phyloP scores from a whole-genome alignment of 2,113 vertebrate genomes.

The Junco hyemalis region DNA sequence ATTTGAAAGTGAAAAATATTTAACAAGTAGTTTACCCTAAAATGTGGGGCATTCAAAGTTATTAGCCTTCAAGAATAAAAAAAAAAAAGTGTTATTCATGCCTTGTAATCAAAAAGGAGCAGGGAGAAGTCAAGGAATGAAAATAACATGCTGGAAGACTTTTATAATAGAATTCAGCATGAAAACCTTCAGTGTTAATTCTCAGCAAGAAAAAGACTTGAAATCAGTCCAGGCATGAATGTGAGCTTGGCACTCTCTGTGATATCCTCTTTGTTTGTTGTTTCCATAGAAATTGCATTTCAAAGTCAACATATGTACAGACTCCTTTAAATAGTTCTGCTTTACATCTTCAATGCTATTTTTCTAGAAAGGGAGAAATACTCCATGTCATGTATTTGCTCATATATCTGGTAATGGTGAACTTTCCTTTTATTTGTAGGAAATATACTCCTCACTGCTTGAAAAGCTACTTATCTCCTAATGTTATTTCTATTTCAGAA shows the following conservation, averaged over 20 bases:
- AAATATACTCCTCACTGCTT: neutral
- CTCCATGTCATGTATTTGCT: neutral
- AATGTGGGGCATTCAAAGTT: neutral
- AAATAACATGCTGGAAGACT: neutral
- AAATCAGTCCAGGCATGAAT: constrained; percentile 23
- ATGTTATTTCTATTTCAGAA: neutral
- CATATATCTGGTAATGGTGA: neutral
- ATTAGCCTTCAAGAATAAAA: neutral
- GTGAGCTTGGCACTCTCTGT: neutral
- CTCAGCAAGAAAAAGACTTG: neutral
- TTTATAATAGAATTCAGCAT: neutral
- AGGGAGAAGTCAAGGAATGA: neutral
- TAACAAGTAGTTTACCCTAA: neutral
- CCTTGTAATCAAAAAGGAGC: neutral
- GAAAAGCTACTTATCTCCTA: neutral
- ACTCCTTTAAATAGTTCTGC: neutral
- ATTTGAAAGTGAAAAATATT: neutral
- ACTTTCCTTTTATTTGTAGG: neutral
- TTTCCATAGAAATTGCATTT: constrained; percentile 57
- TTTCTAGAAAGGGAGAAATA: neutral
- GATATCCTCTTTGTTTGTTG: constrained; percentile 44
- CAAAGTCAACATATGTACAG: neutral
- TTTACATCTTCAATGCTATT: neutral
- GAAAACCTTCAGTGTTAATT: constrained; percentile 14
- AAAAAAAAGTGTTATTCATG: neutral